These are phyloP conservation scores for Loxodonta africana DNA, from an alignment of 2,113 vertebrate genomes.

Conservation along the genomic window DNA sequence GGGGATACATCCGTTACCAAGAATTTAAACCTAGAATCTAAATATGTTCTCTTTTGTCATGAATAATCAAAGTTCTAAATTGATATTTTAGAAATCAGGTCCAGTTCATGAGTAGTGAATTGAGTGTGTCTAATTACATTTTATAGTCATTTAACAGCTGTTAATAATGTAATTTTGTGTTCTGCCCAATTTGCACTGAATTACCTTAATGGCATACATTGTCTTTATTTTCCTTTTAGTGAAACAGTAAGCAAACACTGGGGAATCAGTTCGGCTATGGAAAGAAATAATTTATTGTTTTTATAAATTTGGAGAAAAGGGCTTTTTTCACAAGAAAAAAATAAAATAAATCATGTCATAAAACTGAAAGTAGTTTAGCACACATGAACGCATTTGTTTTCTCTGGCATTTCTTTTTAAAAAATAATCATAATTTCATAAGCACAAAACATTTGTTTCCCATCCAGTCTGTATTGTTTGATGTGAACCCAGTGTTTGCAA, in stretches of 20 bases:
- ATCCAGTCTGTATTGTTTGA: slow-evolving; percentile 63
- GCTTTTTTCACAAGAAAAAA: slow-evolving; percentile 53
- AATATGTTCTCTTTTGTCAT: slow-evolving; percentile 74
- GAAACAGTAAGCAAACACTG: slow-evolving; percentile 81
- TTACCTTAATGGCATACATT: slow-evolving; percentile 81
- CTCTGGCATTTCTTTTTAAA: slow-evolving; percentile 27
- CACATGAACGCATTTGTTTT: slow-evolving; percentile 52
- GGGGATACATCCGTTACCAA: slow-evolving; percentile 66
- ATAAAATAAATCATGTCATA: slow-evolving; percentile 30
- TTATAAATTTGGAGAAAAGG: slow-evolving; percentile 52
- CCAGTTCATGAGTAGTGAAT: slow-evolving; percentile 82
- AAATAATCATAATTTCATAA: slow-evolving; percentile 66
- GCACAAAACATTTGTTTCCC: slow-evolving; percentile 70
- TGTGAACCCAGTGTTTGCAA: slow-evolving; percentile 74
- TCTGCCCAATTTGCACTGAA: slow-evolving; percentile 84
- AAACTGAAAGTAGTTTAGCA: slow-evolving; percentile 54
- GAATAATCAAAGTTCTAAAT: slow-evolving; percentile 80
- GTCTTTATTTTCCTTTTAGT: slow-evolving; percentile 81
- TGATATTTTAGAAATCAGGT: slow-evolving; percentile 83
- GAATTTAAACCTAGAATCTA: slow-evolving; percentile 78
- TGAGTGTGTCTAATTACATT: slow-evolving; percentile 85
- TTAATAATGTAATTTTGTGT: slow-evolving; percentile 85
- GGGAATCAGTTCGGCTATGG: slow-evolving; percentile 71
- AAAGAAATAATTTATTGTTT: slow-evolving; percentile 76
- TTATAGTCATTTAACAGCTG: slow-evolving; percentile 85